Conservation (phyloP, 2,797 vertebrate genomes). For the Eulemur coronatus region DNA sequence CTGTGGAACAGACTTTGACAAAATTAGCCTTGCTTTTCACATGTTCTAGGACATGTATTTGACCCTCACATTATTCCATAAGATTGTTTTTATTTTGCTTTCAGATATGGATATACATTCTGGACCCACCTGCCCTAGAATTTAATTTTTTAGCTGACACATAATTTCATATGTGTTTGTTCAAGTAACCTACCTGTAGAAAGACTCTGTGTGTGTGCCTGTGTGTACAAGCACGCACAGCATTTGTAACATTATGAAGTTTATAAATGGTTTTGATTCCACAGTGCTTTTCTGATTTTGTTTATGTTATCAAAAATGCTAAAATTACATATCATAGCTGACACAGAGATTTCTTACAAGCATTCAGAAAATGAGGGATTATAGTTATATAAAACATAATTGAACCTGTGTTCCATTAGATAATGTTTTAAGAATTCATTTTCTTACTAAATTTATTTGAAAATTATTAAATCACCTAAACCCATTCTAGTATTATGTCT, state of each 20-base stretch:
- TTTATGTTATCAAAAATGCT: conserved; percentile 32
- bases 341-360: background rate
- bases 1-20: background rate
- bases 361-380: background rate
- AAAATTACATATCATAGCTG: background rate
- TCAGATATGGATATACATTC: background rate
- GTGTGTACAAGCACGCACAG: background rate
- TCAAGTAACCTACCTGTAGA: background rate
- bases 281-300: background rate
- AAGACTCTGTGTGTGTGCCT: background rate
- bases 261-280: conserved; percentile 8
- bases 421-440: conserved; percentile 53
- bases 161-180: conserved; percentile 25
- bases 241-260: background rate
- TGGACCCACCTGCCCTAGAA: background rate
- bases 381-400: background rate
- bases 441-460: conserved; percentile 42
- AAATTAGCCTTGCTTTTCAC: background rate
- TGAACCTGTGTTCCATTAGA: background rate
- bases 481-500: background rate
- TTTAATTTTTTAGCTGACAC: conserved; percentile 25
- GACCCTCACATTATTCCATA: background rate
- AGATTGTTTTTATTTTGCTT: conserved; percentile 40
- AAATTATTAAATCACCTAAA: conserved; percentile 29
- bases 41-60: background rate